Percentiles rank a stretch among this genome's conserved stretches.
phyloP scores from a whole-genome alignment of 1,140 invertebrate genomes.

The Drosophila murphyi region DNA sequence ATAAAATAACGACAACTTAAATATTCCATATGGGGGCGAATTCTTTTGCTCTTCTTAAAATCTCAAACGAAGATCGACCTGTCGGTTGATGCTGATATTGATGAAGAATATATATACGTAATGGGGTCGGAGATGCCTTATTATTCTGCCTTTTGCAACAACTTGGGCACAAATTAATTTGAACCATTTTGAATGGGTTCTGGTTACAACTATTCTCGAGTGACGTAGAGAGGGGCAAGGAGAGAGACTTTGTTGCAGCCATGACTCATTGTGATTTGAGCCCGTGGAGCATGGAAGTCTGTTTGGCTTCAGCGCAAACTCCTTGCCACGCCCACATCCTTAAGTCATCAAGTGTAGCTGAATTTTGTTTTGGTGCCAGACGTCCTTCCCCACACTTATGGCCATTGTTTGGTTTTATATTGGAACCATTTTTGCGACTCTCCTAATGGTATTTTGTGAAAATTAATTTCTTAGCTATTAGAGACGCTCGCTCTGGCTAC shows the following conservation, averaged over 20 bases:
- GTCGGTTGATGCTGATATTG: too few relatives aligned
- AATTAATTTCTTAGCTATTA: conserved; percentile 82
- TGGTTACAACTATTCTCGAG: too few relatives aligned
- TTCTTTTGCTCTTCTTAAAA: too few relatives aligned
- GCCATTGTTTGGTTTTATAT: conserved; percentile 80
- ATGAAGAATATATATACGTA: too few relatives aligned
- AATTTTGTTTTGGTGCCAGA: not conserved
- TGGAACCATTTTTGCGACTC: conserved; percentile 79
- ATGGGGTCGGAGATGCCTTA: too few relatives aligned
- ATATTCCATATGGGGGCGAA: too few relatives aligned
- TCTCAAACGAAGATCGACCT: too few relatives aligned
- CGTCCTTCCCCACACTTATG: conserved; percentile 37
- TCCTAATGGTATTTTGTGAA: conserved; percentile 81
- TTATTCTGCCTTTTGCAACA: too few relatives aligned
- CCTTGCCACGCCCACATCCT: conserved; percentile 28
- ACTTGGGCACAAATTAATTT: too few relatives aligned
- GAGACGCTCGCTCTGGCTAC: conserved; percentile 43
- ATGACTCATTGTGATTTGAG: not conserved
- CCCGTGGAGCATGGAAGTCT: not conserved
- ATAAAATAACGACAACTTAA: too few relatives aligned
- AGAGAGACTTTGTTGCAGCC: not conserved
- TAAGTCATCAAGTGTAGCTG: not conserved
- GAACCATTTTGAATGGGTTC: too few relatives aligned
- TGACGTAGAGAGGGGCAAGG: not conserved
- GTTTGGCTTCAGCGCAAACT: not conserved